These are phyloP conservation scores for Trichechus manatus DNA, from an alignment of 2,113 vertebrate species.

Conservation along the genomic window DNA sequence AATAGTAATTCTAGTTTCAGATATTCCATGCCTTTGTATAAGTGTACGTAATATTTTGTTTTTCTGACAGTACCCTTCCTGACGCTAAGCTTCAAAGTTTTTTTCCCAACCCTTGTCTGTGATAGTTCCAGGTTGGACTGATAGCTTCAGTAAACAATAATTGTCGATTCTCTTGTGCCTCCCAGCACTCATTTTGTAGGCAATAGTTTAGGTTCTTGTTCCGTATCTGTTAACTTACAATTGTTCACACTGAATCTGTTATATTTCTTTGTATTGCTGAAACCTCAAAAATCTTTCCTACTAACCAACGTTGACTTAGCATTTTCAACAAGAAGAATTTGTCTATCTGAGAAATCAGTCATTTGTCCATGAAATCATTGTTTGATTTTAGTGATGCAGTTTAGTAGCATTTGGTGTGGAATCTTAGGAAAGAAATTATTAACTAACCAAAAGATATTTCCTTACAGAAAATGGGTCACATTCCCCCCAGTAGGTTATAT, in stretches of 20 bases:
- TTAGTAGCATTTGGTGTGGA: background rate
- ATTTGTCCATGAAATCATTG: constrained; percentile 12
- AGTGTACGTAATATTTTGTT: background rate
- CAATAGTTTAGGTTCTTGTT: background rate
- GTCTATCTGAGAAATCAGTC: background rate
- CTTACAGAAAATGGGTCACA: background rate
- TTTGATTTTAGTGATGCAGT: background rate
- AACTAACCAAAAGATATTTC: background rate
- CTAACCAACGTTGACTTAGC: background rate
- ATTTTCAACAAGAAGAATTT: constrained; percentile 51
- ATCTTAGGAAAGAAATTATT: background rate
- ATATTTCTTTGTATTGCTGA: constrained; percentile 18
- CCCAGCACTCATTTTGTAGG: background rate
- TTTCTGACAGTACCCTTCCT: background rate
- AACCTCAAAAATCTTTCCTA: constrained; percentile 37
- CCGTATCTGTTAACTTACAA: background rate
- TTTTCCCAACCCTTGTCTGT: background rate
- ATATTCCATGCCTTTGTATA: background rate
- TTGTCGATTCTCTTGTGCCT: background rate
- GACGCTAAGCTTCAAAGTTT: background rate
- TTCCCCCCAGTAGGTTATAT: background rate
- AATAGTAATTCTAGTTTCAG: background rate
- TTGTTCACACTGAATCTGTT: background rate
- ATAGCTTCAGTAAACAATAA: background rate
- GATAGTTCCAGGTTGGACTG: background rate